A percentile compares a stretch with the other conserved stretches of the same genome.
phyloP scores from a whole-genome alignment of 2,113 vertebrate genomes.

The Microtus montanus region DNA sequence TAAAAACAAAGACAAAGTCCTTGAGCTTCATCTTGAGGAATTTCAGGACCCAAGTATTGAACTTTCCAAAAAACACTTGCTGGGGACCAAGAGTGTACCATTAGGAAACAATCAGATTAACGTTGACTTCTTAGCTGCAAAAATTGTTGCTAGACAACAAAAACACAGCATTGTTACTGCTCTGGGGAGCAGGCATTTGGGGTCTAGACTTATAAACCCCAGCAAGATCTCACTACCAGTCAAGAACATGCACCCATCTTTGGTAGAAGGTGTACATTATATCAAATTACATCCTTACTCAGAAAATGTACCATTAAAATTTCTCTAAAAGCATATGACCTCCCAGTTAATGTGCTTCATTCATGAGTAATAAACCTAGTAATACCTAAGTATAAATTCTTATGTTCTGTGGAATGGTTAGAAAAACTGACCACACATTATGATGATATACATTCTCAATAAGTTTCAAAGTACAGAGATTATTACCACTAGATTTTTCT shows the following conservation, averaged over 20 bases:
- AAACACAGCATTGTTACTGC: not conserved
- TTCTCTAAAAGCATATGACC: not conserved
- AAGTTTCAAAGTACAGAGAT: conserved; percentile 32
- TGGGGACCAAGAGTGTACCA: not conserved
- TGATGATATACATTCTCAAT: not conserved
- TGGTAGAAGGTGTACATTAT: not conserved
- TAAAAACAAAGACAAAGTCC: not conserved
- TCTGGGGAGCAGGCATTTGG: not conserved
- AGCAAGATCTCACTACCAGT: not conserved
- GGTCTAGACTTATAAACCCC: not conserved
- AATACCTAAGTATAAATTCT: conserved; percentile 14
- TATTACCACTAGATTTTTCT: conserved; percentile 37
- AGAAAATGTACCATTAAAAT: not conserved
- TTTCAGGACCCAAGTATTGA: conserved; percentile 21
- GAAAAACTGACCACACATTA: not conserved
- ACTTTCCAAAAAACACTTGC: conserved; percentile 8
- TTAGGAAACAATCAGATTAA: not conserved
- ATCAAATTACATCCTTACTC: not conserved
- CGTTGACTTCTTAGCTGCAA: not conserved
- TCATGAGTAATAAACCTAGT: not conserved
- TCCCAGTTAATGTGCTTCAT: conserved; percentile 14
- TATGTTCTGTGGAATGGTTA: not conserved
- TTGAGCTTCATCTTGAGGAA: not conserved
- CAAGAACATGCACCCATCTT: not conserved
- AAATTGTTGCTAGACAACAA: conserved; percentile 11